Evolutionary conservation across 1,140 invertebrate genomes (phyloP).

Genomic region (Drosophila sulfurigaster): DNA sequence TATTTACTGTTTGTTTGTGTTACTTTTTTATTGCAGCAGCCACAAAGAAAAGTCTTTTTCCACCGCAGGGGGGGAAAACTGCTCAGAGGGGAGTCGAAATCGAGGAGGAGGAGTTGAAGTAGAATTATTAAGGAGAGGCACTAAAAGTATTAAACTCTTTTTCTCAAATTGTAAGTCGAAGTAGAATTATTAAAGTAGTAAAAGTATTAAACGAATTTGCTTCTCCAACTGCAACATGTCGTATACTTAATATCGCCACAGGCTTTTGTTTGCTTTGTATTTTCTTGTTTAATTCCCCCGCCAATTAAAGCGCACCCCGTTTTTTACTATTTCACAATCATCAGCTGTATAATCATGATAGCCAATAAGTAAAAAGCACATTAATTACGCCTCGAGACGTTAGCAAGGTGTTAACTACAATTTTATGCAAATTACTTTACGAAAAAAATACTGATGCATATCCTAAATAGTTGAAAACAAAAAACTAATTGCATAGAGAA

Average conservation of each 20-base stretch:
- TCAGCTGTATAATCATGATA: not conserved
- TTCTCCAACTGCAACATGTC: too few relatives aligned
- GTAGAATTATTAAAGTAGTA: too few relatives aligned
- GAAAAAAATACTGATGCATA: slow-evolving; percentile 58
- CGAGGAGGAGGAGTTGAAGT: not conserved
- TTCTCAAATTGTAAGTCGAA: too few relatives aligned
- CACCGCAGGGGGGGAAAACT: slow-evolving; percentile 8
- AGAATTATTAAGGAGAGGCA: too few relatives aligned
- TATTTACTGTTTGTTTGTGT: slow-evolving; percentile 73
- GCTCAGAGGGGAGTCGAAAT: not conserved
- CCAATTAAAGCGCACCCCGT: not conserved
- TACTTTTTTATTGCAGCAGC: slow-evolving; percentile 54
- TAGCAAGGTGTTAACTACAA: slow-evolving; percentile 68
- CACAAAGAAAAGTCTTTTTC: slow-evolving; percentile 8
- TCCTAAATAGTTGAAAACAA: slow-evolving; percentile 45
- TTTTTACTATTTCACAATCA: not conserved
- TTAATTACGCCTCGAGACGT: slow-evolving; percentile 1
- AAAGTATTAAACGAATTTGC: too few relatives aligned
- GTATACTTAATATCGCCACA: not conserved
- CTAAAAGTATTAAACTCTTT: too few relatives aligned
- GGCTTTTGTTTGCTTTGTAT: not conserved
- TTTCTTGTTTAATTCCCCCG: too few relatives aligned
- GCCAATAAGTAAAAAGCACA: not conserved
- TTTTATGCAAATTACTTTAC: slow-evolving; percentile 69
- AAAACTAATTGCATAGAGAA: slow-evolving; percentile 66